Base-by-base conservation (phyloP, 2,888 invertebrate genomes). In the Theretra japonica region DNA sequence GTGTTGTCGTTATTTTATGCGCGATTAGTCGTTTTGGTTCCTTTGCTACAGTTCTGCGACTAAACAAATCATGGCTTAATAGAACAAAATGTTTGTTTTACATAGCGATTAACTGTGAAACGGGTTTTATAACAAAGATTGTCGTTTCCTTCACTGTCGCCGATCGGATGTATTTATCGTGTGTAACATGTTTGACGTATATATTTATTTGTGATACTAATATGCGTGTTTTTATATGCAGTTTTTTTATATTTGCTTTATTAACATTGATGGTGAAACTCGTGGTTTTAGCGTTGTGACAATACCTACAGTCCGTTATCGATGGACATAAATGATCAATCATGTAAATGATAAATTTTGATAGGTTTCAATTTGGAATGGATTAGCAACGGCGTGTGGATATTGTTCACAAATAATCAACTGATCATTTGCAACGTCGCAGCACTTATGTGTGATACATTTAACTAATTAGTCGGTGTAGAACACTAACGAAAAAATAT, bases 11-110 rank as follows among this genome's bases (percentile, higher is more conserved):
- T 41, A 41, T 41, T 41, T 41, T 41, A 2, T 41, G 41, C 41
- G 41, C 41, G 41, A 33, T 33, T 7, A 33, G 33, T 58, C 25
- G 15, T 21, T 58, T 21, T 25, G 21, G 15, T 58, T 11, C 6
- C 23, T 80, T 82, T 81, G 76, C 80, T 73, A 72, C 77, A 79
- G 76, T 79, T 75, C 70, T 74, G 73, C 21, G 65, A 57, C 70
- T 70, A 41, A 41, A 65, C 6, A 65, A 17, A 70, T 70, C 70
- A 70, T 70, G 70, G 70, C 70, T 70, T 70, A 70, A 58, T 70
- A 70, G 70, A 58, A 70, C 33, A 70, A 70, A 58, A 58, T 65
- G n/a, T 62, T 33, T 60, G 41, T 62, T 48, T 65, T 65, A 65
- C 0, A 62, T 62, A 23, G 21, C 65, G 65, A 48, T 41, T 65